Percentiles rank a stretch among this genome's conserved stretches.
These are phyloP conservation scores for Scytalopus superciliaris DNA, from an alignment of 2,113 vertebrate species.

Conservation along the genomic window DNA sequence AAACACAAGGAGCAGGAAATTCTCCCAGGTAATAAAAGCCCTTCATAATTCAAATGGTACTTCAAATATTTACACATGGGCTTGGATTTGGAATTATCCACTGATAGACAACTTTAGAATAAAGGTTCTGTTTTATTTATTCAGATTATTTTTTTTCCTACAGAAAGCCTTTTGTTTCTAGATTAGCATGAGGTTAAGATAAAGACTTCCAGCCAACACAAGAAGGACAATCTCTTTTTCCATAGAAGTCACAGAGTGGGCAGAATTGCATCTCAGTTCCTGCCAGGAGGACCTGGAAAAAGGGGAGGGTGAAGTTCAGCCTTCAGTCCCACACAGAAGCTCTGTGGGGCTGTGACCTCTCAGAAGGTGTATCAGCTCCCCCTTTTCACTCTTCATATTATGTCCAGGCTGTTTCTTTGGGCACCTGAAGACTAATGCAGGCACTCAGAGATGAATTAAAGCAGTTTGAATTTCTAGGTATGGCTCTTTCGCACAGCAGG, in stretches of 20 bases:
- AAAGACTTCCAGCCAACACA: not conserved
- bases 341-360: not conserved
- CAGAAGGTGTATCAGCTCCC: not conserved
- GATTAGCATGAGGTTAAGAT: not conserved
- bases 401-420: not conserved
- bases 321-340: not conserved
- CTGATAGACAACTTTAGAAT: not conserved
- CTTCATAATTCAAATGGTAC: not conserved
- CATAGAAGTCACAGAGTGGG: not conserved
- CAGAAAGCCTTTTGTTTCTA: not conserved
- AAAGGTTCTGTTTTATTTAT: not conserved
- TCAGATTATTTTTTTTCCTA: not conserved
- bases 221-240: not conserved
- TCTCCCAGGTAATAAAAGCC: not conserved
- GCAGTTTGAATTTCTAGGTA: not conserved
- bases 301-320: not conserved
- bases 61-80: slow-evolving; percentile 60
- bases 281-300: not conserved
- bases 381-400: not conserved
- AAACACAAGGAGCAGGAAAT: slow-evolving; percentile 29
- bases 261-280: not conserved
- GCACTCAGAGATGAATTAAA: not conserved
- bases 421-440: not conserved
- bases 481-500: not conserved
- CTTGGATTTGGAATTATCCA: not conserved